A percentile compares a stretch with the other conserved stretches of the same genome.
These are phyloP conservation scores for Brenthis daphne DNA, from an alignment of 2,888 invertebrate genomes.

Conservation along the genomic window DNA sequence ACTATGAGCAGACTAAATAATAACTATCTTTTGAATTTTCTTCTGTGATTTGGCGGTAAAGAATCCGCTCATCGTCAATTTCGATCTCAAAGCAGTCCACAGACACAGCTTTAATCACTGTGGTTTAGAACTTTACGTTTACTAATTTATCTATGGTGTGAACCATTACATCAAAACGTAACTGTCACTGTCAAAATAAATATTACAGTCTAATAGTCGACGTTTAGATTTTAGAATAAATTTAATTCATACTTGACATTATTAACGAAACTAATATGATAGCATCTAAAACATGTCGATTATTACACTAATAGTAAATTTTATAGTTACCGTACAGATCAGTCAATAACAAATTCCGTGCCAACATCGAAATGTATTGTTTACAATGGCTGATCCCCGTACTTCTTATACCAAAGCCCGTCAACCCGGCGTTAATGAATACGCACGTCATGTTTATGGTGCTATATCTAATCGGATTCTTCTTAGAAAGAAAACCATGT, in stretches of 20 bases:
- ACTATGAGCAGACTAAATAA: too few relatives aligned
- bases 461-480: slow-evolving; percentile 97
- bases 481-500: slow-evolving; percentile 97
- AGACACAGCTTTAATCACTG: too few relatives aligned
- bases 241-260: slow-evolving; percentile 39
- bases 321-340: slow-evolving; percentile 25
- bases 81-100: too few relatives aligned
- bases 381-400: slow-evolving; percentile 98
- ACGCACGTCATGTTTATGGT: slow-evolving; percentile 99
- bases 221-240: slow-evolving; percentile 26
- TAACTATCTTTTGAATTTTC: too few relatives aligned
- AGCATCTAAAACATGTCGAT: slow-evolving; percentile 62
- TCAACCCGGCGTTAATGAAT: slow-evolving; percentile 97
- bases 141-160: too few relatives aligned
- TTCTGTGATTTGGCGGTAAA: too few relatives aligned
- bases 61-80: too few relatives aligned
- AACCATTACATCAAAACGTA: not conserved
- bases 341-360: slow-evolving; percentile 21
- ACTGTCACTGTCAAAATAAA: slow-evolving; percentile 32
- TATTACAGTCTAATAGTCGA: slow-evolving; percentile 10
- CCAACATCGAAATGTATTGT: slow-evolving; percentile 90
- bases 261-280: slow-evolving; percentile 46
- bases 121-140: too few relatives aligned
- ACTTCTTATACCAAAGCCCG: slow-evolving; percentile 97
- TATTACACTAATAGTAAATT: slow-evolving; percentile 45